Percentiles rank a stretch among this genome's conserved stretches.
Conservation (phyloP, 2,113 vertebrate genomes). For the Anolis carolinensis region DNA sequence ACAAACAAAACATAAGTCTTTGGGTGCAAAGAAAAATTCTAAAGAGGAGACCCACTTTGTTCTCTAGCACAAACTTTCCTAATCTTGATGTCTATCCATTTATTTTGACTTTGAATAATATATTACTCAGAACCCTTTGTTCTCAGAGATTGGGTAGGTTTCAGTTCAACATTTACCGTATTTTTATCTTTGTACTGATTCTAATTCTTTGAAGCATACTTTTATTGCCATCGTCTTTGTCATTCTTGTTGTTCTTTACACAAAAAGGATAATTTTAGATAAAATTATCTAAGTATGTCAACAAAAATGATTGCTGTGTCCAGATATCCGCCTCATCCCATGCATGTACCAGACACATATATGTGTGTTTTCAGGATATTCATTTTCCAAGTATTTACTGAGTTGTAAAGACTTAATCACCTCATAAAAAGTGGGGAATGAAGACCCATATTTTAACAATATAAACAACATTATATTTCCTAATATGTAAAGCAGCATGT, state of each 20-base stretch:
- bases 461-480: slow-evolving; percentile 62
- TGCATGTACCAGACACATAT: neutral
- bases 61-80: slow-evolving; percentile 64
- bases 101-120: slow-evolving; percentile 72
- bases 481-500: slow-evolving; percentile 70
- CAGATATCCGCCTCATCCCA: slow-evolving; percentile 38
- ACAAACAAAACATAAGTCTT: slow-evolving; percentile 58
- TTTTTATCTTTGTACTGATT: slow-evolving; percentile 54
- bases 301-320: slow-evolving; percentile 52
- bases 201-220: slow-evolving; percentile 65
- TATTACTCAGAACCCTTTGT: slow-evolving; percentile 71
- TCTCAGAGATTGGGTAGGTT: slow-evolving; percentile 64
- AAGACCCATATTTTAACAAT: slow-evolving; percentile 60
- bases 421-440: slow-evolving; percentile 59
- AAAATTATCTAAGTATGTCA: slow-evolving; percentile 49
- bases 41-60: slow-evolving; percentile 16
- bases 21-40: slow-evolving; percentile 14
- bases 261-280: neutral
- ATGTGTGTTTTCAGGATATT: slow-evolving; percentile 47
- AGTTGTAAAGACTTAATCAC: slow-evolving; percentile 48
- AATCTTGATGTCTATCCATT: slow-evolving; percentile 66
- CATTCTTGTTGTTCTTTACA: slow-evolving; percentile 26
- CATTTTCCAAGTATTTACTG: slow-evolving; percentile 44
- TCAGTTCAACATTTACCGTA: slow-evolving; percentile 62
- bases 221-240: slow-evolving; percentile 20